Base-by-base conservation (phyloP, 2,888 invertebrate genomes). In the Aporophyla lueneburgensis region DNA sequence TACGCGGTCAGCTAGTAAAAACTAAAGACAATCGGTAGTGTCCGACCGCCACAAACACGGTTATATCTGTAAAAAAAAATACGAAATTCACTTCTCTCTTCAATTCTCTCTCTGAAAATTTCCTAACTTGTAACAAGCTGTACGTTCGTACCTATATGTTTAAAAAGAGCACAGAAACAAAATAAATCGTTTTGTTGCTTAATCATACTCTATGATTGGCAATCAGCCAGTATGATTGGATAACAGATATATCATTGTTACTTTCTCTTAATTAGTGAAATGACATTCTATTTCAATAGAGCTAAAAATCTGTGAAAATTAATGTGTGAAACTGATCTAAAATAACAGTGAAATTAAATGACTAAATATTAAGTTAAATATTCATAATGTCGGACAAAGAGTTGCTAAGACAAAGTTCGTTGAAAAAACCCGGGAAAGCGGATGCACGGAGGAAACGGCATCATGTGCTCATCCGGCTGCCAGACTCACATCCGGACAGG, bases 391-490 rank as follows among this genome's bases (percentile, higher is more conserved):
- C 94, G 88, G 95, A 96, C 66, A 91, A 88, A 81, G 90, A 93
- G 62, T 88, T 95, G 12, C 71, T 96, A 62, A 89, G 92, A 61
- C 91, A 91, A 74, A 95, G 94, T 86, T 94, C 96, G 1, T 63
- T 96, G 85, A 93, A 91, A 84, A 91, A 91, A 72, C 89, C 91
- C 2, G 91, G 90, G 3, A 88, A 77, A 56, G 78, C 86, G 21
- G 78, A 83, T n/a, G 87, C 80, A 14, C 91, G 88, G 67, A 91
- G 87, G 73, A 93, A 88, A 71, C 92, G 91, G 76, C 90, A 92
- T 10, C 95, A 95, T 84, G 95, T 96, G 0, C 89, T 95, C 69
- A 95, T 96, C 58, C 90, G 89, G 62, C 73, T 95, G 12, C 96
- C 96, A 33, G 93, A 95, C 49, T 87, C 93, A 0, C 88, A 92